These are phyloP conservation scores for Ecliptopera silaceata DNA, from an alignment of 2,888 invertebrate species.

Conservation along the genomic window DNA sequence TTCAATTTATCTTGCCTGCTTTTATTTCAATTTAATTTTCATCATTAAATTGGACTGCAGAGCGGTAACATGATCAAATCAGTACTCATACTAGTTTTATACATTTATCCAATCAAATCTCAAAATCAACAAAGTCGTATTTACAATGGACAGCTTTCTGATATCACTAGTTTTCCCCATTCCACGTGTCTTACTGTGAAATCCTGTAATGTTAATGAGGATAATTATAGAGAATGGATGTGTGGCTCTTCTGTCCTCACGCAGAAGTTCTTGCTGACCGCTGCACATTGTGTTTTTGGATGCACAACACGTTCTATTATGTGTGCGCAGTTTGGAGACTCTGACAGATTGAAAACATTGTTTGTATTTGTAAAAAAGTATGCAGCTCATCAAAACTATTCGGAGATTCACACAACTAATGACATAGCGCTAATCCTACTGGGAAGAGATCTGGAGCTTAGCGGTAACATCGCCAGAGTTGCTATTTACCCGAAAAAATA, in stretches of 20 bases:
- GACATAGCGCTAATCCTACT: neutral
- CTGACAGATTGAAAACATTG: neutral
- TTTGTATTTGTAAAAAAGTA: too few species aligned
- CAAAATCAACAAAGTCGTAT: neutral
- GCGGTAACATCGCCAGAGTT: neutral
- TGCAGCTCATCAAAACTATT: too few species aligned
- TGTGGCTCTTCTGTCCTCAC: conserved; percentile 54
- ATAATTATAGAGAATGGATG: conserved; percentile 15
- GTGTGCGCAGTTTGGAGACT: conserved; percentile 25
- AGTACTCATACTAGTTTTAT: neutral
- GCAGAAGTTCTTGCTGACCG: conserved; percentile 45
- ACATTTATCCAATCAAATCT: neutral
- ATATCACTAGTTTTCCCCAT: neutral
- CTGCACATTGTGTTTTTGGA: conserved; percentile 44
- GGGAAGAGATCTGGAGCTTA: neutral
- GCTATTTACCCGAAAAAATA: conserved; percentile 6
- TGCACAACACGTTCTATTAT: conserved; percentile 12
- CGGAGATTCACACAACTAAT: neutral
- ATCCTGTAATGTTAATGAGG: too few species aligned
- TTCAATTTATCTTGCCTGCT: too few species aligned
- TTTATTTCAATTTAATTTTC: too few species aligned
- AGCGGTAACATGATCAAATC: neutral
- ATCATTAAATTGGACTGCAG: too few species aligned
- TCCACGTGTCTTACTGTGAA: neutral
- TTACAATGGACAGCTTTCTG: neutral